Percentiles rank a stretch among this genome's conserved stretches.
Evolutionary conservation across 1,140 invertebrate genomes (phyloP).

Genomic region (Eumaeus atala): DNA sequence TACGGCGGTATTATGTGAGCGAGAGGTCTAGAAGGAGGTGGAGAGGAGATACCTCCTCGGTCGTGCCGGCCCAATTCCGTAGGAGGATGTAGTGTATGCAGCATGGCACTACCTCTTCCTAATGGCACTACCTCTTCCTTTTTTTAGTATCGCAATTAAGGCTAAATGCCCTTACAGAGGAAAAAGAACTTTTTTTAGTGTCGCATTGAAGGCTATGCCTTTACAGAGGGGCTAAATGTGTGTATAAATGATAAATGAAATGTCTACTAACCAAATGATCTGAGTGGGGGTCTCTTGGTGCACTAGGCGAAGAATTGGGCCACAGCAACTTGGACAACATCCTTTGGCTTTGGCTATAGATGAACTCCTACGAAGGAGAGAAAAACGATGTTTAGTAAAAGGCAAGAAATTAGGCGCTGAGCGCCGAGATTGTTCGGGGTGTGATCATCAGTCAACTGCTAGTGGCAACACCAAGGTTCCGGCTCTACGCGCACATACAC

Average conservation of each 20-base stretch:
- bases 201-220: neutral
- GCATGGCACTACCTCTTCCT: no score
- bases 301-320: slow-evolving; percentile 68
- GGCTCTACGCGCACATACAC: no score
- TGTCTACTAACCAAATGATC: slow-evolving; percentile 72
- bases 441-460: no score
- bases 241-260: slow-evolving; percentile 49
- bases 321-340: slow-evolving; percentile 73
- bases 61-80: no score
- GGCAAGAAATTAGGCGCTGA: slow-evolving; percentile 44
- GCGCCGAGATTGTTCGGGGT: slow-evolving; percentile 31
- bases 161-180: neutral
- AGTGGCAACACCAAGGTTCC: no score
- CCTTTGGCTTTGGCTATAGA: slow-evolving; percentile 73
- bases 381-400: slow-evolving; percentile 66
- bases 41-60: no score
- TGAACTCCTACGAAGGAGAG: slow-evolving; percentile 71
- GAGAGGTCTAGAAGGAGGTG: no score
- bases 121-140: no score
- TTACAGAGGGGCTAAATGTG: no score
- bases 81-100: no score
- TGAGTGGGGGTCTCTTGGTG: slow-evolving; percentile 68
- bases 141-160: neutral
- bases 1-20: no score
- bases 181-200: no score